phyloP scores from a whole-genome alignment of 2,797 vertebrate species.

The Enteromius trimaculatus region DNA sequence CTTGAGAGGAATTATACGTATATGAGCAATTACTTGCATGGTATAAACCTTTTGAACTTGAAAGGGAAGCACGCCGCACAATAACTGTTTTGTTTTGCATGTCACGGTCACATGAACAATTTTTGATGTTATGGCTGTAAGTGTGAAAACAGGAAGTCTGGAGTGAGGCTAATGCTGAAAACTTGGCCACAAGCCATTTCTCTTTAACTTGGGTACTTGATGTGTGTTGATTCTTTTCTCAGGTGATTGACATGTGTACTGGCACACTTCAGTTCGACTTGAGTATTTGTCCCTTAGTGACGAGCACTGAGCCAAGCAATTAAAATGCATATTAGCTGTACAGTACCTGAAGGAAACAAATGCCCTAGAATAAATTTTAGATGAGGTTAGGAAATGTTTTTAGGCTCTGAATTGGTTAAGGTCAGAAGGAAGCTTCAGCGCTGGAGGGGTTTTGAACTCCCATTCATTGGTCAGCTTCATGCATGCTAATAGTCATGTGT shows the following conservation, averaged over 20 bases:
- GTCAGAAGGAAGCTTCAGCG: slow-evolving; percentile 21
- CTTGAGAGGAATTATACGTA: slow-evolving; percentile 31
- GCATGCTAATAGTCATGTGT: slow-evolving; percentile 44
- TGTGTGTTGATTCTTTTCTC: neutral
- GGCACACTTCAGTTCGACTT: slow-evolving; percentile 13
- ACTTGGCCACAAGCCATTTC: slow-evolving; percentile 1
- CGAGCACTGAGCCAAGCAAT: slow-evolving; percentile 40
- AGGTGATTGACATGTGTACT: slow-evolving; percentile 30
- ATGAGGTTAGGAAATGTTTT: slow-evolving; percentile 23
- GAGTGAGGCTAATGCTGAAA: neutral
- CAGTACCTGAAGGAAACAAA: slow-evolving; percentile 39
- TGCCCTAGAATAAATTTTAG: slow-evolving; percentile 33
- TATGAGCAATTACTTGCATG: slow-evolving; percentile 38
- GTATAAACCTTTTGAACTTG: slow-evolving; percentile 32
- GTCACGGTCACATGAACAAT: slow-evolving; percentile 27
- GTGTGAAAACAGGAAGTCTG: neutral
- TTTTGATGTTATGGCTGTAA: neutral
- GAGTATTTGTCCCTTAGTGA: slow-evolving; percentile 34
- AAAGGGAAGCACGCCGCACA: slow-evolving; percentile 36
- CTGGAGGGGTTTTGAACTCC: slow-evolving; percentile 21
- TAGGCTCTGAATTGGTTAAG: slow-evolving; percentile 31
- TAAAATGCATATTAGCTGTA: slow-evolving; percentile 48
- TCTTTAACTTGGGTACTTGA: slow-evolving; percentile 13
- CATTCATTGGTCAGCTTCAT: slow-evolving; percentile 24
- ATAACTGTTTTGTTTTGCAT: slow-evolving; percentile 20